phyloP scores from a whole-genome alignment of 2,113 vertebrate genomes.

The Marmota monax region DNA sequence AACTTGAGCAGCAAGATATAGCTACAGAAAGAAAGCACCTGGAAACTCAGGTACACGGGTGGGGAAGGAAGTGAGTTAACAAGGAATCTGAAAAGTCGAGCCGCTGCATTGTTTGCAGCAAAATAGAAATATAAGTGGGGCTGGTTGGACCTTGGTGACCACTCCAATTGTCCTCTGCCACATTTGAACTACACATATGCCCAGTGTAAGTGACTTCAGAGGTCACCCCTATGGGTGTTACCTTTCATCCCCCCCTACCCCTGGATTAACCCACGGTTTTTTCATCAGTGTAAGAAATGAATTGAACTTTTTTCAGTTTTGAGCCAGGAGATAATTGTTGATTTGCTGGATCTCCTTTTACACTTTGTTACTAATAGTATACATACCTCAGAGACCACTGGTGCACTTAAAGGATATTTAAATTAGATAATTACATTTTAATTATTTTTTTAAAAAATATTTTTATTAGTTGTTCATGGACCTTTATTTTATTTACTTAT shows the following conservation, averaged over 20 bases:
- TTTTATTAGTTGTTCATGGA: too few species aligned
- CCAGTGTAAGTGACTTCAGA: not conserved
- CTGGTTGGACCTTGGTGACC: not conserved
- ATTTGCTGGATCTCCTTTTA: not conserved
- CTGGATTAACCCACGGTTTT: not conserved
- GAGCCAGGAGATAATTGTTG: not conserved
- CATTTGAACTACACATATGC: not conserved
- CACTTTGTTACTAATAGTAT: not conserved
- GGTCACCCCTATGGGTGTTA: not conserved
- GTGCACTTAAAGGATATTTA: not conserved
- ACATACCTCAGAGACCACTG: not conserved
- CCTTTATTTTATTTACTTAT: too few species aligned
- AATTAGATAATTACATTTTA: conserved; percentile 16
- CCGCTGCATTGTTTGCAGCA: not conserved
- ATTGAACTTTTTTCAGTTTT: not conserved
- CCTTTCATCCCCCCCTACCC: not conserved
- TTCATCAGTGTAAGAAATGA: not conserved
- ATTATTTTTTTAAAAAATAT: not conserved
- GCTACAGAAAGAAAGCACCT: conserved; percentile 54
- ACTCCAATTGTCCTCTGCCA: not conserved
- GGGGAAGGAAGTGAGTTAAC: conserved; percentile 30
- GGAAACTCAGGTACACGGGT: conserved; percentile 18
- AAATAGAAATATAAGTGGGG: not conserved
- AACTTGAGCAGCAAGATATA: conserved; percentile 60
- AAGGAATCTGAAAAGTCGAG: not conserved